Evolutionary conservation across 1,140 invertebrate genomes (phyloP).

Genomic region (Drosophila melanogaster): DNA sequence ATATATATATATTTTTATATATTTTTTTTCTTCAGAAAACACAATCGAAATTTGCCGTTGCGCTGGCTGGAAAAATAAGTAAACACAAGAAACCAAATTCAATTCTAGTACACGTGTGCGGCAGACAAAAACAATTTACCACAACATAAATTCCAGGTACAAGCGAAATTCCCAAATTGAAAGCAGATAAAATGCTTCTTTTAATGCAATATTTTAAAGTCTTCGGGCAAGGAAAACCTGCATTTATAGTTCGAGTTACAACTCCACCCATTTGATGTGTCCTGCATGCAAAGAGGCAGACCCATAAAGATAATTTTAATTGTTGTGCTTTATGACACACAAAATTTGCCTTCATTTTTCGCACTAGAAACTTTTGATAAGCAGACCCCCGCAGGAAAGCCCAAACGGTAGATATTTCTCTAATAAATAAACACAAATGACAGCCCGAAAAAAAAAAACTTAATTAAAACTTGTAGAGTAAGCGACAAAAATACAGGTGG

Average conservation of each 20-base stretch:
- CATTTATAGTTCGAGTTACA: background rate
- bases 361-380: conserved; percentile 5
- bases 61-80: conserved; percentile 33
- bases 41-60: conserved; percentile 29
- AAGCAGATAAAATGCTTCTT: background rate
- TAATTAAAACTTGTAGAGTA: conserved; percentile 37
- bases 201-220: background rate
- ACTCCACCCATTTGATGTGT: background rate
- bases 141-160: background rate
- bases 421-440: conserved; percentile 32
- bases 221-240: background rate
- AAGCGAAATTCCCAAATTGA: background rate
- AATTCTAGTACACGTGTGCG: conserved; percentile 23
- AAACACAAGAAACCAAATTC: conserved; percentile 45
- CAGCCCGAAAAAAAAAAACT: conserved; percentile 21
- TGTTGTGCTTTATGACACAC: background rate
- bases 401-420: conserved; percentile 4
- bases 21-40: conserved; percentile 18
- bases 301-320: background rate
- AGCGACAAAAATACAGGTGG: conserved; percentile 40
- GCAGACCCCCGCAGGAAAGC: background rate
- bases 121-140: conserved; percentile 23
- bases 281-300: background rate
- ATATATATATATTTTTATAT: conserved; percentile 24
- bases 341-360: background rate